Base-by-base conservation (phyloP, 1,140 invertebrate species). In the Portunus trituberculatus region DNA sequence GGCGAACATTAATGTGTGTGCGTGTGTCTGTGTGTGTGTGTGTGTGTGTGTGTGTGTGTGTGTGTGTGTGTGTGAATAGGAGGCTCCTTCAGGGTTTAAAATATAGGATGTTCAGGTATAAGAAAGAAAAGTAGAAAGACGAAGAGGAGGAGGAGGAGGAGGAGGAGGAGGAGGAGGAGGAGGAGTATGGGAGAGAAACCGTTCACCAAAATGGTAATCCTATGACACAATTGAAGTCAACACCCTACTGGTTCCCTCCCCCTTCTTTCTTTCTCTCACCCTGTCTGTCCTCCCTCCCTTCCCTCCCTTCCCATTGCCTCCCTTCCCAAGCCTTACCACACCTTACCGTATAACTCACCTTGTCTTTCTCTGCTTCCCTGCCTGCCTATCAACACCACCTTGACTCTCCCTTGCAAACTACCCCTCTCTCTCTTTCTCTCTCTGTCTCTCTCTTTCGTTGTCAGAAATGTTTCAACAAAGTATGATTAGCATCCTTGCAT, bases 11-110 rank as follows among this genome's bases (percentile, higher is more conserved):
- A 39, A 39, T 59, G 67, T 76, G 67, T 76, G 67, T 76, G 67
- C n/a, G 67, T 76, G 67, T 76, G 67, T 76, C 10, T 76, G 67
- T 76, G 67, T 76, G 67, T 76, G 67, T 76, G 67, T 76, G 67
- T 59, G 67, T 76, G 52, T 59, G 52, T 59, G 52, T 59, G 52
- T 59, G 52, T 59, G 52, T 59, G 52, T 59, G 52, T 59, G 52
- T 59, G 52, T 59, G 52, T 59, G 52, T 59, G 52, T 59, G 52
- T 59, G 52, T 59, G 52, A 59, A 59, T 12, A 59, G 52, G 10
- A 59, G 52, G 52, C 10, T 20, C 10, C 12, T 59, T 59, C 2
- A 59, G 52, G 52, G 52, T 12, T 59, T 20, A 59, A 59, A 20
- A 59, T 14, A 59, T 59, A 59, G 16, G 16, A 59, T 59, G 52